A percentile compares a stretch with the other conserved stretches of the same genome.
Evolutionary conservation across 1,140 invertebrate genomes (phyloP).

Genomic region (Cydia fagiglandana): DNA sequence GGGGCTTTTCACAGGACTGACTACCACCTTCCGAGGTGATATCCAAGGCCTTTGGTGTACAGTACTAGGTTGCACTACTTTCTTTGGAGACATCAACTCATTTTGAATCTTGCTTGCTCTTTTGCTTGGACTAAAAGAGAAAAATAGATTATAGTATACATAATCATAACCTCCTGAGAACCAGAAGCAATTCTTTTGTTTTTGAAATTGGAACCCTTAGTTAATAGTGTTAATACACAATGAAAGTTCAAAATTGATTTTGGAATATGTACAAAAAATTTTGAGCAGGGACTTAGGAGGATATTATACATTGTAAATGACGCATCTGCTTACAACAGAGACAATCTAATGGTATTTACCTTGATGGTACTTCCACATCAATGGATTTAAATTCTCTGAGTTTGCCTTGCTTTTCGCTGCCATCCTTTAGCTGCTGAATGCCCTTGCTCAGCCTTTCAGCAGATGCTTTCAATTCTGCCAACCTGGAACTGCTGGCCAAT

Average conservation of each 20-base stretch:
- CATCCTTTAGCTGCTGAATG: constrained; percentile 77
- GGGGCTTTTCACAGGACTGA: constrained; percentile 82
- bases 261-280: too few relatives aligned
- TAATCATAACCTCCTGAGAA: background rate
- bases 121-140: constrained; percentile 82
- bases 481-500: constrained; percentile 81
- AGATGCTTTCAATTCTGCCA: constrained; percentile 83
- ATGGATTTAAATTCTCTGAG: constrained; percentile 86
- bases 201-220: too few relatives aligned
- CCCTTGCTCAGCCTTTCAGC: constrained; percentile 81
- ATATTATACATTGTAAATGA: too few relatives aligned
- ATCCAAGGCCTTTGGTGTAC: constrained; percentile 57
- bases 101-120: constrained; percentile 60
- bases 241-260: too few relatives aligned
- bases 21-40: constrained; percentile 79
- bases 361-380: constrained; percentile 85
- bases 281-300: too few relatives aligned
- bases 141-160: constrained; percentile 28
- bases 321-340: background rate
- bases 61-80: constrained; percentile 37
- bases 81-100: constrained; percentile 59
- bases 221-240: too few relatives aligned
- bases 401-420: constrained; percentile 65
- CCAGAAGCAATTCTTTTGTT: too few relatives aligned
- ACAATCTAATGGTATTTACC: constrained; percentile 71